phyloP scores from a whole-genome alignment of 2,888 invertebrate species.

The Stictocephala bisonia region DNA sequence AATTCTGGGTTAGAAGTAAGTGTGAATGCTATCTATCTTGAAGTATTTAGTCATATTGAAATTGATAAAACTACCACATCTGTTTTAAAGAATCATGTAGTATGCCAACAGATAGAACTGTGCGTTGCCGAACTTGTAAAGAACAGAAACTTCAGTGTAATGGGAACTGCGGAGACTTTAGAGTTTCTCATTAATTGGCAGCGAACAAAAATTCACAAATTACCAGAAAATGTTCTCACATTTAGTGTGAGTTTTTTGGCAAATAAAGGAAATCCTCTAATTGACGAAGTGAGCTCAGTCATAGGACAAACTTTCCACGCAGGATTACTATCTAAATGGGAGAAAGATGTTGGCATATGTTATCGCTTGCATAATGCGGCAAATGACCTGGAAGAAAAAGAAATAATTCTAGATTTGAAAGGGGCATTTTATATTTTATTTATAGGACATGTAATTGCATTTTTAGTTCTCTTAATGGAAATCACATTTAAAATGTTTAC shows the following conservation, averaged over 20 bases:
- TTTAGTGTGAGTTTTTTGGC: constrained; percentile 4
- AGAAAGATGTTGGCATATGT: not conserved
- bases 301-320: not conserved
- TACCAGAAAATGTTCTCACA: not conserved
- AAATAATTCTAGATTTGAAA: not conserved
- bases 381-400: not conserved
- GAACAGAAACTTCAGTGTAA: constrained; percentile 10
- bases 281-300: not conserved
- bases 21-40: not conserved
- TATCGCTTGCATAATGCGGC: not conserved
- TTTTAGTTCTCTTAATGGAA: not conserved
- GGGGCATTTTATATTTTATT: constrained; percentile 13
- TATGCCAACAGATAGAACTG: not conserved
- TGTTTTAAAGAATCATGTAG: not conserved
- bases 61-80: not conserved
- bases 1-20: not conserved
- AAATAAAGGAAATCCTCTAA: constrained; percentile 12
- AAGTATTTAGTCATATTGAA: not conserved
- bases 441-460: not conserved
- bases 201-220: constrained; percentile 7
- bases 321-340: constrained; percentile 18
- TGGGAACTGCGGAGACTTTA: constrained; percentile 1
- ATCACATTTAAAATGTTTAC: no score
- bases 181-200: not conserved
- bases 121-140: not conserved